Conservation (phyloP, 2,888 invertebrate species). For the Idaea biselata region DNA sequence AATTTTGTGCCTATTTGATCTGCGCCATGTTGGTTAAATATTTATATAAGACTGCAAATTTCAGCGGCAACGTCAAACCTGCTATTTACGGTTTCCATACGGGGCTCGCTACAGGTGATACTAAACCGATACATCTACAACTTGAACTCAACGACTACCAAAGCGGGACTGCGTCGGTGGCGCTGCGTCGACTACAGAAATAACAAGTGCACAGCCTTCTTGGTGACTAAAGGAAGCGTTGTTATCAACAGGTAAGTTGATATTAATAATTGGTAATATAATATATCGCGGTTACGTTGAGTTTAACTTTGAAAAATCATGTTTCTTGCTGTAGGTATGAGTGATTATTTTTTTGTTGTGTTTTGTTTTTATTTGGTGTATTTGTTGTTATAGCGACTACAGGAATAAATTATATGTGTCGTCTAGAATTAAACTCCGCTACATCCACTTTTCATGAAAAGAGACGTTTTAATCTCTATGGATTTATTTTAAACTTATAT, state of each 20-base stretch:
- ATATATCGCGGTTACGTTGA: slow-evolving; percentile 5
- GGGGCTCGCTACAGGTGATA: slow-evolving; percentile 71
- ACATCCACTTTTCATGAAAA: no score
- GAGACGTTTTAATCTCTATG: no score
- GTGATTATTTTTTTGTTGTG: no score
- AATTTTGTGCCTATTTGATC: no score
- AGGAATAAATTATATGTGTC: no score
- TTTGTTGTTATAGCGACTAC: no score
- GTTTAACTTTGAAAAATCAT: no score
- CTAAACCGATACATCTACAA: slow-evolving; percentile 74
- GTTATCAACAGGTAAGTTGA: slow-evolving; percentile 60
- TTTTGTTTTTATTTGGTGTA: no score
- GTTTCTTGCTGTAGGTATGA: no score
- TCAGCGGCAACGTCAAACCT: slow-evolving; percentile 49
- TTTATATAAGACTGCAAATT: slow-evolving; percentile 6
- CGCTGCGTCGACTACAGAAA: slow-evolving; percentile 75
- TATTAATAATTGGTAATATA: neutral
- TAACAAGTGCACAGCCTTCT: slow-evolving; percentile 63
- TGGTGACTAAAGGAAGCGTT: slow-evolving; percentile 68
- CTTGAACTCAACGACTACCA: slow-evolving; percentile 50
- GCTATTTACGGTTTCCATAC: slow-evolving; percentile 71
- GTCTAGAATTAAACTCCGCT: no score
- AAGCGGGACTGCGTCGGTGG: slow-evolving; percentile 59
- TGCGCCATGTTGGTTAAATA: no score
- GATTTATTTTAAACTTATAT: no score